Evolutionary conservation across 2,113 vertebrate species (phyloP).

Genomic region (Salvator merianae): DNA sequence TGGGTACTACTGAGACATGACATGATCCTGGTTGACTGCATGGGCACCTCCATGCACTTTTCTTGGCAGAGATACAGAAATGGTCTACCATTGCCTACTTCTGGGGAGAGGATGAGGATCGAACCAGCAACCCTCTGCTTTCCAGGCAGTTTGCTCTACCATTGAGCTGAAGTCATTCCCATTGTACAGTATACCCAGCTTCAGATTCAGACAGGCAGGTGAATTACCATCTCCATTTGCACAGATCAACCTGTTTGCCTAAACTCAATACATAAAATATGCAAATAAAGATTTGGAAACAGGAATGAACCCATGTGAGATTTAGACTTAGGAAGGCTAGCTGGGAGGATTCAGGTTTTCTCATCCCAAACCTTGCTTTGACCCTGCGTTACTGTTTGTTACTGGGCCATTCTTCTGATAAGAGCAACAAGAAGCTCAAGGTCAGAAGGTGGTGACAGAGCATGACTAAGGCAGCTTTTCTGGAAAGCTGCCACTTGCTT

Average conservation of each 20-base stretch:
- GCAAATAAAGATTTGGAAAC: not conserved
- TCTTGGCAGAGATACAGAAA: no score
- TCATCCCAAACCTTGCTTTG: not conserved
- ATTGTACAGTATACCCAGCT: not conserved
- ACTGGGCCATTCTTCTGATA: constrained; percentile 28
- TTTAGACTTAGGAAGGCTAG: not conserved
- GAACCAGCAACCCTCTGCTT: no score
- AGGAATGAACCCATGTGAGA: not conserved
- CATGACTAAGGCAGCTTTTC: accelerated
- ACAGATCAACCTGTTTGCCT: not conserved
- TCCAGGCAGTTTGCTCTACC: no score
- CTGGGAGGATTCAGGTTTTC: constrained; percentile 6
- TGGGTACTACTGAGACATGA: not conserved
- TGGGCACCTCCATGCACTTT: no score
- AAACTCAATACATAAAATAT: not conserved
- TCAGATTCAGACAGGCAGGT: not conserved
- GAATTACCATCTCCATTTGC: not conserved
- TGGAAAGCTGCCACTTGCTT: not conserved
- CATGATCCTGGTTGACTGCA: no score
- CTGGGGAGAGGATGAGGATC: no score
- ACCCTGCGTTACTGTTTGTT: constrained; percentile 19
- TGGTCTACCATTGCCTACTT: no score
- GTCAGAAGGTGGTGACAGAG: constrained; percentile 16
- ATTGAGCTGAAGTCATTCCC: no score
- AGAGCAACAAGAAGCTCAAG: constrained; percentile 10